Evolutionary conservation across 2,113 vertebrate species (phyloP), one percentile per base, ranked within the genome.

Genomic region (Proteles cristata): DNA sequence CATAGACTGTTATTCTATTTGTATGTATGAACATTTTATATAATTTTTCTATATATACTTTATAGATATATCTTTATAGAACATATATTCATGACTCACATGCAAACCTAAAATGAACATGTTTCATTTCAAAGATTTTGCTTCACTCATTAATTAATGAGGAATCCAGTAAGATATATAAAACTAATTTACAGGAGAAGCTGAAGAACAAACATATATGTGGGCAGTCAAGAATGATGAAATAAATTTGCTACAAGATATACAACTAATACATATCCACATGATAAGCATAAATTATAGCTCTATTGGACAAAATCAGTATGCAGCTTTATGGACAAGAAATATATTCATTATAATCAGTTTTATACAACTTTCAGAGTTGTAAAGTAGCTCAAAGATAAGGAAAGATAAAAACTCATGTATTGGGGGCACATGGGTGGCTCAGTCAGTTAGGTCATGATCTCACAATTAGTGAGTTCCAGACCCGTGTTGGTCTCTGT

Each of bases 71-170:
- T 77, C 48, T 77, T 77, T 77, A 77, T 28, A 77, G 28, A 77
- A 77, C 16, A 61, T 35, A 55, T 16, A 53, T 11, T 74, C 5
- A 33, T 84, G 48, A 74, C 58, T 68, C 14, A 61, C 65, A 74
- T 33, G 28, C 39, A 93, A 88, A 35, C 15, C 61, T 73, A 80
- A 66, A 84, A 45, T 33, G 2, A 74, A 65, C 25, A 33, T 76
- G 55, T 58, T 8, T 83, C 23, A 61, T 58, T 8, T 83, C 23
- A 61, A 76, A 83, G 2, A 35, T 94, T 94, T 83, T 80, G 76
- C 66, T 91, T 97, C 90, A 86, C 35, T 85, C 45, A 83, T 50
- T 83, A 66, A 74, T 35, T 65, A 71, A 28, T 17, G 53, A 95
- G 33, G 17, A 84, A 68, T 85, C 23, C 21, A 71, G 5, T 63